Percentiles rank a stretch among this genome's conserved stretches.
Conservation (phyloP, 2,797 vertebrate species). For the Ibycter americanus region DNA sequence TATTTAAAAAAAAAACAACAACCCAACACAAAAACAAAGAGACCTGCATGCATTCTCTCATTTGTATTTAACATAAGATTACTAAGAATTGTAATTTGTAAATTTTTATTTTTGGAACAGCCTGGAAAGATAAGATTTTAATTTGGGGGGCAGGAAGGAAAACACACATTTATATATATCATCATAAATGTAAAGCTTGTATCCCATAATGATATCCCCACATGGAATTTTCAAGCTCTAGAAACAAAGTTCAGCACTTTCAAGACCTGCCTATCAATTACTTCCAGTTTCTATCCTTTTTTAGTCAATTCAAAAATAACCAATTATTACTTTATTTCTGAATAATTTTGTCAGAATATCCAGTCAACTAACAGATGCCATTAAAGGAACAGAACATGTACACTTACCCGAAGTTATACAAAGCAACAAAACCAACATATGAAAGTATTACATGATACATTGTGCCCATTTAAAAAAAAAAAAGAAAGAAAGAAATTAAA, state of each 20-base stretch:
- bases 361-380: background rate
- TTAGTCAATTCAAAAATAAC: background rate
- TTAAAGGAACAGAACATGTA: background rate
- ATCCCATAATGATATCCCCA: background rate
- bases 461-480: background rate
- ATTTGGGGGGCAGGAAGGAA: background rate
- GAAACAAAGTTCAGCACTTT: background rate
- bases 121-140: background rate
- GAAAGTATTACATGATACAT: fast-evolving
- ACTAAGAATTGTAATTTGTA: background rate
- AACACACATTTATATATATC: background rate
- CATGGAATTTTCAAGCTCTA: background rate
- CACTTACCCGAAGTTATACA: background rate
- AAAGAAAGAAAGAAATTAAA: background rate
- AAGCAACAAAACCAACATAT: background rate
- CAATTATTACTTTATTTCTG: background rate
- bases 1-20: background rate
- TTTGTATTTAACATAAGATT: background rate
- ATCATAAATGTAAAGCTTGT: background rate
- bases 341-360: background rate
- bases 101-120: background rate
- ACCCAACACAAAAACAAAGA: background rate
- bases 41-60: background rate
- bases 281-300: background rate
- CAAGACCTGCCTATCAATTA: background rate